These are phyloP conservation scores for Nerophis ophidion DNA, from an alignment of 2,113 vertebrate species.

Conservation along the genomic window DNA sequence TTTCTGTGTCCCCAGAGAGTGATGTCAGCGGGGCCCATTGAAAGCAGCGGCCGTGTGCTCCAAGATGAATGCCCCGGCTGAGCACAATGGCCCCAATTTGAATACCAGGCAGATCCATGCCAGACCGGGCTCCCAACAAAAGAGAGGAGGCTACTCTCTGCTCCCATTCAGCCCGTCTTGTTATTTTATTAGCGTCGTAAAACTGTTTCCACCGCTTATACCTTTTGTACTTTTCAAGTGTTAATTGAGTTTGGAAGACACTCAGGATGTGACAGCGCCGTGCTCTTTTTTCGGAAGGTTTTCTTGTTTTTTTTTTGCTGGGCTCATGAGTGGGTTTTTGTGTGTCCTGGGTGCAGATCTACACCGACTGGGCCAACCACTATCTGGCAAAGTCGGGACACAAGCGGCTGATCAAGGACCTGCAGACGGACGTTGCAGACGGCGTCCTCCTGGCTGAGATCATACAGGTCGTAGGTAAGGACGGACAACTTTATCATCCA, in stretches of 20 bases:
- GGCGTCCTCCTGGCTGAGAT: conserved; percentile 95
- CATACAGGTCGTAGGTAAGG: conserved; percentile 96
- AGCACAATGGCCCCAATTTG: conserved; percentile 78
- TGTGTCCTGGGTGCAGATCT: conserved; percentile 80
- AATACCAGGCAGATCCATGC: conserved; percentile 71
- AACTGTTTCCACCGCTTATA: conserved; percentile 48
- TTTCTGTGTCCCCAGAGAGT: conserved; percentile 64
- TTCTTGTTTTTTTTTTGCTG: conserved; percentile 25
- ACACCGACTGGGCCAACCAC: conserved; percentile 98
- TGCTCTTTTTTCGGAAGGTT: background rate
- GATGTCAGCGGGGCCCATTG: conserved; percentile 73
- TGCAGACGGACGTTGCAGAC: conserved; percentile 94
- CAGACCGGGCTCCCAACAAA: conserved; percentile 60
- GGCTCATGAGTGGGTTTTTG: conserved; percentile 32
- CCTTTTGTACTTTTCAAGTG: conserved; percentile 59
- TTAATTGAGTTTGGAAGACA: conserved; percentile 48
- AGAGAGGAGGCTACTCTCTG: conserved; percentile 56
- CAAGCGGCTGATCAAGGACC: conserved; percentile 93
- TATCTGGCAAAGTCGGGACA: conserved; percentile 95
- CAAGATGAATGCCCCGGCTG: conserved; percentile 69
- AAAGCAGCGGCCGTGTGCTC: conserved; percentile 61
- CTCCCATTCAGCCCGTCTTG: conserved; percentile 53
- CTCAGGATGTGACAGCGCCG: conserved; percentile 20
- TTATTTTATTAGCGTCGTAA: conserved; percentile 64
- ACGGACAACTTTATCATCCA: conserved; percentile 9